A percentile compares a stretch with the other conserved stretches of the same genome.
These are phyloP conservation scores for Aratinga solstitialis DNA, from an alignment of 2,797 vertebrate genomes.

Conservation along the genomic window DNA sequence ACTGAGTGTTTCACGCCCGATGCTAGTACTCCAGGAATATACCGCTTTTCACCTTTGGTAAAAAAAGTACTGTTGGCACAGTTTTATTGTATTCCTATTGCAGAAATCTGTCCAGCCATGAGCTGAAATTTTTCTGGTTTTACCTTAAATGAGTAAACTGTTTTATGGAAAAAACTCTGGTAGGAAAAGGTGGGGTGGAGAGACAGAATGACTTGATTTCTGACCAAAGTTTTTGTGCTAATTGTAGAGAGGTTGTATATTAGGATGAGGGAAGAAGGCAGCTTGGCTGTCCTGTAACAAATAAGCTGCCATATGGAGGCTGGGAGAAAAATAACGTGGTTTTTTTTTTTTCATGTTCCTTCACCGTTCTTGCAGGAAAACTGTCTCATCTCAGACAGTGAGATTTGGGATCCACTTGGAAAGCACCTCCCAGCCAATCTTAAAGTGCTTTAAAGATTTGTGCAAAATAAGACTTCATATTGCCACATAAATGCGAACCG, in stretches of 20 bases:
- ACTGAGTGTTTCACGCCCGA: not conserved
- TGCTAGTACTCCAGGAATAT: not conserved
- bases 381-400: not conserved
- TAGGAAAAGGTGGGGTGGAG: not conserved
- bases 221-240: not conserved
- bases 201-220: not conserved
- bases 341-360: not conserved
- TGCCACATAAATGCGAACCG: not conserved
- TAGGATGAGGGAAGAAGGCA: not conserved
- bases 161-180: no score
- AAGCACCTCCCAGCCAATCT: not conserved
- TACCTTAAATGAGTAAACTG: not conserved
- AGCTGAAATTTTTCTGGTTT: not conserved
- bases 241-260: not conserved
- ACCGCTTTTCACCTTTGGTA: not conserved
- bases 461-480: not conserved
- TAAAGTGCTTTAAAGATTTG: not conserved
- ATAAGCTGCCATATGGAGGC: not conserved
- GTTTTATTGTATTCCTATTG: not conserved
- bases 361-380: not conserved
- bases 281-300: not conserved
- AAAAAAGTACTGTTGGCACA: not conserved
- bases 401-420: not conserved
- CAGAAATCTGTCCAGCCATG: not conserved
- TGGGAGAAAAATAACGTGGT: not conserved